Base-by-base conservation (phyloP, 1,140 invertebrate species). In the Forficula auricularia region DNA sequence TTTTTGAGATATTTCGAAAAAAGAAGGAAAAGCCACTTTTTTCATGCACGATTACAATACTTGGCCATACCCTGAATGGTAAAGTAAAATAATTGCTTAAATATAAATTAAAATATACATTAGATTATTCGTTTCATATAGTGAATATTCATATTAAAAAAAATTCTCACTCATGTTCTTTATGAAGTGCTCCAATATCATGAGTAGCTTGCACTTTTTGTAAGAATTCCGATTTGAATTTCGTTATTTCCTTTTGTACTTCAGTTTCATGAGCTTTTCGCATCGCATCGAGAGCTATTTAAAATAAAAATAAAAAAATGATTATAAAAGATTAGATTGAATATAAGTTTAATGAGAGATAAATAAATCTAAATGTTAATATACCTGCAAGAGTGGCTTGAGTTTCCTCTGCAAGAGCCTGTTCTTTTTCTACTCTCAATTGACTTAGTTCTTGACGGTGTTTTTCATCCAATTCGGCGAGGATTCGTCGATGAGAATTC, bases 221-320 rank as follows among this genome's bases (percentile, higher is more conserved):
- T n/a, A 79, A 59, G 54, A 85, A 87, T 57, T 88, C 82, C 42
- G 80, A 68, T 57, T 89, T 88, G 58, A 89, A 88, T 56, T 82
- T 82, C 12, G 79, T 70, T 10, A 89, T 80, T 63, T 91, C 82
- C 38, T 78, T 74, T 52, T 88, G 78, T 16, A 92, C 80, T 57
- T 94, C 87, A 48, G 77, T 81, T 62, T 91, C 83, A 58, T 94
- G 88, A 1, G 86, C 86, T 59, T 91, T 89, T 32, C 84, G 71
- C 78, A 94, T 89, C 3, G 85, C 86, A 59, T 94, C 88, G 41
- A 94, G 61, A 12, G 88, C 87, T 47, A 75, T 72, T 57, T 49
- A 44, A 22, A 40, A 38, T 33, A 45, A 3, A 48, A 22, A 30
- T 12, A 33, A 6, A 27, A 27, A 27, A 27, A 27, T 6, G 10